Evolutionary conservation across 37 sponge, comb jelly and placozoan species (phyloP).

Genomic region (Theonella swinhoei): DNA sequence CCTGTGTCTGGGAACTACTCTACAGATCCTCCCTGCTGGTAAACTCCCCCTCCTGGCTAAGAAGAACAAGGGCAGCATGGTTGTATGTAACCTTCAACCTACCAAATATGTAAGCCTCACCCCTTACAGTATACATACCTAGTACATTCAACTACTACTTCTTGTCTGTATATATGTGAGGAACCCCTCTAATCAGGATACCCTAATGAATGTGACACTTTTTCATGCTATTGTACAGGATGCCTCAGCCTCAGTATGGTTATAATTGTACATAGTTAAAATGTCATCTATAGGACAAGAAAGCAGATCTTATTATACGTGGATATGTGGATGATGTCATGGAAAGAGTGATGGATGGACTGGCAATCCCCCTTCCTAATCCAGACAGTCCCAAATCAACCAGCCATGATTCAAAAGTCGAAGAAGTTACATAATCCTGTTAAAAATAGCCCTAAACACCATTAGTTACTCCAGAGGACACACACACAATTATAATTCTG

Average conservation of each 20-base stretch:
- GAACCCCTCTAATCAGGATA: too few relatives aligned
- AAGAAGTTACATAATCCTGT: too few relatives aligned
- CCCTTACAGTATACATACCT: not conserved
- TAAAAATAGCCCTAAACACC: too few relatives aligned
- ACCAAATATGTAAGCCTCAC: constrained; percentile 76
- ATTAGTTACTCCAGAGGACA: too few relatives aligned
- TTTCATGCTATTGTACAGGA: too few relatives aligned
- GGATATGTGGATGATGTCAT: constrained; percentile 91
- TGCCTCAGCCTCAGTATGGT: too few relatives aligned
- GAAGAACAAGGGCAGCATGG: constrained; percentile 76
- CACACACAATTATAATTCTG: too few relatives aligned
- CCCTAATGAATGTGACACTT: too few relatives aligned
- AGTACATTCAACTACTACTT: too few relatives aligned
- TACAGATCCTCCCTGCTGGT: constrained; percentile 93
- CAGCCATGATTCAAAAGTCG: too few relatives aligned
- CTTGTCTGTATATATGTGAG: too few relatives aligned
- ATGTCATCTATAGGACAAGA: constrained; percentile 81
- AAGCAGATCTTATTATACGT: constrained; percentile 85
- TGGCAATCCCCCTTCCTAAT: constrained; percentile 33
- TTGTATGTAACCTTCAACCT: constrained; percentile 86
- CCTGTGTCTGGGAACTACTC: constrained; percentile 89
- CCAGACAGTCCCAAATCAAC: not conserved
- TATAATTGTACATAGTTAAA: too few relatives aligned
- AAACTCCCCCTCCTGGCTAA: constrained; percentile 70
- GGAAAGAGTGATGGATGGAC: constrained; percentile 55